Conservation (phyloP, 1,140 invertebrate genomes). For the Pemphigus obesinymphae region DNA sequence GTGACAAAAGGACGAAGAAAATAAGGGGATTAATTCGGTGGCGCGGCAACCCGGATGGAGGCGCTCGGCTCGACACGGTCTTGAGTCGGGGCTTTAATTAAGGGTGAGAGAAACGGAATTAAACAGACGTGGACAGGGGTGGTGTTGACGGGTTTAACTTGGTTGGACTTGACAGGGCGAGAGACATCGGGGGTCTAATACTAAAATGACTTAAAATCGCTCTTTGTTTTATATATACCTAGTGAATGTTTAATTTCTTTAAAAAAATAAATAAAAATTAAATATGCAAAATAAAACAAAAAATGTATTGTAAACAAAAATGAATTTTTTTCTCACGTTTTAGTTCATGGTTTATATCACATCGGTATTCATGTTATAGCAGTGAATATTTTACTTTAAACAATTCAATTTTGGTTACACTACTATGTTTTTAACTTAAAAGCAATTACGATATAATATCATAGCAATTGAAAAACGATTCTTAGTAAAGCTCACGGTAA, state of each 20-base stretch:
- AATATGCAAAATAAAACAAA: too few species aligned
- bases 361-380: too few species aligned
- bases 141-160: conserved; percentile 33
- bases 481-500: too few species aligned
- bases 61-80: neutral
- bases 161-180: conserved; percentile 35
- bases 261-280: too few species aligned
- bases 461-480: too few species aligned
- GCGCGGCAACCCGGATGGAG: neutral
- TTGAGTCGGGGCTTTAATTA: conserved; percentile 13
- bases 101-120: conserved; percentile 34
- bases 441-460: too few species aligned
- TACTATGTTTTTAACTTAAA: too few species aligned
- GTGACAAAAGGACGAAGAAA: conserved; percentile 22
- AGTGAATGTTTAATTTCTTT: neutral
- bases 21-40: conserved; percentile 26
- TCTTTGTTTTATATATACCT: neutral
- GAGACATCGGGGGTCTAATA: conserved; percentile 4
- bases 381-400: too few species aligned
- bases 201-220: conserved; percentile 2
- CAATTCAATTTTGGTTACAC: too few species aligned
- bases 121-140: conserved; percentile 16
- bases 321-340: too few species aligned
- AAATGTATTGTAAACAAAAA: too few species aligned
- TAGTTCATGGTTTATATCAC: too few species aligned